Evolutionary conservation across 2,113 vertebrate species (phyloP), one percentile per base, ranked within the genome.

Genomic region (Piaya cayana): DNA sequence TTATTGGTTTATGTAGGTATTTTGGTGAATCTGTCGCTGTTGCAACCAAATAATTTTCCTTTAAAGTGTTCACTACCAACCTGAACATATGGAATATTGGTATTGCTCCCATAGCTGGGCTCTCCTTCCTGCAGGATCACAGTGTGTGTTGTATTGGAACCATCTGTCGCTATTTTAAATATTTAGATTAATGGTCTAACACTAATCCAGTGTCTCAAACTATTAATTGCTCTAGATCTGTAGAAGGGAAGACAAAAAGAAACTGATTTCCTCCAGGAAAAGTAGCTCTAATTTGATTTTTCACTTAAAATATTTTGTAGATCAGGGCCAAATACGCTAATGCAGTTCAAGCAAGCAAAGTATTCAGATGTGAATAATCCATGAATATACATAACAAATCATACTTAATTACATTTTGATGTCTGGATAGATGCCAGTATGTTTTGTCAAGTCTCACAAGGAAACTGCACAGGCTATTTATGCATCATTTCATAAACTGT

Each of bases 141-240:
- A 32, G 60, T 70, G 62, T 62, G 59, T 93, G 34, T 67, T 64
- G 47, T 85, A 71, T 56, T 85, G 64, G 64, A 36, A 60, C 95
- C 94, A 92, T 96, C 89, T 94, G 95, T 80, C 90, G 55, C 50
- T 93, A 97, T 96, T 96, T 96, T 96, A 92, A 95, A 94, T 93
- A 94, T 96, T 96, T 94, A 95, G 56, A 86, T 97, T 97, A 96
- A 96, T 88, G 92, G 17, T 69, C 93, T 95, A 90, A 82, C 64
- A 84, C 81, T 85, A 92, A 88, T 97, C 84, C 84, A 94, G 50
- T 93, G 32, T 95, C 92, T 95, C 70, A 96, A 90, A 70, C 39
- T 94, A 82, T 96, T 97, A 97, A 93, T 80, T 97, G 92, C 91
- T 70, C 72, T 86, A 77, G 94, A 93, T 84, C 34, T 74, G 69